Evolutionary conservation across 1,140 invertebrate species (phyloP), one percentile per base, ranked within the genome.

Genomic region (Cepaea nemoralis): DNA sequence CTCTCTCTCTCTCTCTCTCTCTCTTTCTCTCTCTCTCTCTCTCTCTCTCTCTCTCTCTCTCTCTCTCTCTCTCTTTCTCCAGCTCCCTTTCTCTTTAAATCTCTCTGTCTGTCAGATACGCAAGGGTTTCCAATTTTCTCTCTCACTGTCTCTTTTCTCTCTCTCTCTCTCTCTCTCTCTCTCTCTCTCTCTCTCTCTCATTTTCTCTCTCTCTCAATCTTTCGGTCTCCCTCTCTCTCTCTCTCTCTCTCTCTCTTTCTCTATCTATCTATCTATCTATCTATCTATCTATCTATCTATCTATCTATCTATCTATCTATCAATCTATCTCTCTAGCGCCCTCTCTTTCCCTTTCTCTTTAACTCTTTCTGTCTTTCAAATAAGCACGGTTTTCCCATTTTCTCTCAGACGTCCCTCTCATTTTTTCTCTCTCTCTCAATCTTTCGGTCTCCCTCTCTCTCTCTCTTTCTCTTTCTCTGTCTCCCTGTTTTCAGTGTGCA

Each of bases 21-120:
- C 24, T 66, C 55, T 39, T 31, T 67, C 59, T 67, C 55, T 78
- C 71, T 78, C 55, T 40, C 39, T 37, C 55, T 39, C 55, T 39
- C 55, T 39, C 55, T 40, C 55, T 8, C 59, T 42, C 55, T 42
- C 55, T 48, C 55, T 48, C 77, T 6, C 33, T 48, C 59, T 48
- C 22, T 77, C 77, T 67, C 33, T 55, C 50, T 55, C 6, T 55
- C 50, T 55, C 6, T 55, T 24, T 55, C 6, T 55, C 50, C 16
- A 45, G 6, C 42, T 45, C 6, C 16, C 42, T 45, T 12, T 14
- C 12, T 55, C 3, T n/a, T 22, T 55, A n/a, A n/a, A 55, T 55
- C 50, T 55, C 14, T 55, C 50, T 55, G 24, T 27, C 50, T 50
- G 33, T 55, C 42, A n/a, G n/a, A n/a, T n/a, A n/a, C n/a, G n/a